These are phyloP conservation scores for Aphelenchoides bicaudatus DNA, from an alignment of 2,888 invertebrate genomes.

Conservation along the genomic window DNA sequence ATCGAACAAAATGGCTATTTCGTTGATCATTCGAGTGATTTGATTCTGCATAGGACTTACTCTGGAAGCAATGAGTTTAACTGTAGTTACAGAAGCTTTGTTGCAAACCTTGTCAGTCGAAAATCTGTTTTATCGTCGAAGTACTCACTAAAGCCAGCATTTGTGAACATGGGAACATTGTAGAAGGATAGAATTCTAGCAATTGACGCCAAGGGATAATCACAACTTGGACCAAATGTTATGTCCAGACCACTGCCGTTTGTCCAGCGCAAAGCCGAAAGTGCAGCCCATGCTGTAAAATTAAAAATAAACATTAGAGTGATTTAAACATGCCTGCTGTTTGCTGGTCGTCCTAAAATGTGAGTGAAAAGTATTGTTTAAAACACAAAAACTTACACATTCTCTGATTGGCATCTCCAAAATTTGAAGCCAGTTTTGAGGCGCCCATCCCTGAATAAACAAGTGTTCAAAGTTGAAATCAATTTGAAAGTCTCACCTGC, in stretches of 20 bases:
- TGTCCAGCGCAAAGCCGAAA: neutral
- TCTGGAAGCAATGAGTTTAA: neutral
- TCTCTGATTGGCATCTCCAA: constrained; percentile 30
- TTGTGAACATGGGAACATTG: constrained; percentile 38
- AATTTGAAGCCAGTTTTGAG: constrained; percentile 34
- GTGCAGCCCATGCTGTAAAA: constrained; percentile 1
- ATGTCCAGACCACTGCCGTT: constrained; percentile 32
- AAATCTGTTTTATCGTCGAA: constrained; percentile 33
- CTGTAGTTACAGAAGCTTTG: constrained; percentile 31
- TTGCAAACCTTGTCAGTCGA: constrained; percentile 36
- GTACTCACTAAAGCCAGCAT: constrained; percentile 41
- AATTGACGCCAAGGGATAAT: constrained; percentile 38
- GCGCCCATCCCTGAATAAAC: constrained; percentile 29
- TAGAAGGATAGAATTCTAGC: constrained; percentile 34
- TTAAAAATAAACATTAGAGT: neutral
- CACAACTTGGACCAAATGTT: constrained; percentile 39
- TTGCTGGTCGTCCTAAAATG: neutral
- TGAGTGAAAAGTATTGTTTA: neutral
- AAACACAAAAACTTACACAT: constrained; percentile 20
- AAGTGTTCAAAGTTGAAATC: no score
- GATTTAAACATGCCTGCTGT: neutral
- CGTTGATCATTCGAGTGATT: constrained; percentile 30
- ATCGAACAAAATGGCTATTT: constrained; percentile 27
- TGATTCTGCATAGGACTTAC: constrained; percentile 31
- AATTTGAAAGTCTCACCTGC: no score